Base-by-base conservation (phyloP, 1,140 invertebrate genomes). In the Ostrea denselamellosa region DNA sequence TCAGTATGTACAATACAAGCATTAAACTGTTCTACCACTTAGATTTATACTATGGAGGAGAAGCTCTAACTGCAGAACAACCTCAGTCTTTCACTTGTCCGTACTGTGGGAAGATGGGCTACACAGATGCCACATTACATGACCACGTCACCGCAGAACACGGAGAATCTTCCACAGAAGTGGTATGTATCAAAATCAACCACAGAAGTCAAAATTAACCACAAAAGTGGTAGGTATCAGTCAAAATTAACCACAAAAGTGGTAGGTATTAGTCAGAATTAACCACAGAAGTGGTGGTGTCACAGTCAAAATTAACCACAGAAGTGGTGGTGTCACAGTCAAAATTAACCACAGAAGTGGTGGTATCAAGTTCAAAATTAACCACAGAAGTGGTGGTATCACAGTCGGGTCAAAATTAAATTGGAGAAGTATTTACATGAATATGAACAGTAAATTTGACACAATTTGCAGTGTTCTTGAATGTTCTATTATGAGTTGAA, bases 81-180 rank as follows among this genome's bases (percentile, higher is more conserved):
- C 97, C 98, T 89, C 98, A 99, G 95, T 97, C 98, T 85, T 98
- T 98, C 95, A 99, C 98, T 91, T 99, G 98, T 96, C 98, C 98
- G 52, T 98, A 98, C 95, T 99, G 98, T 96, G 98, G 98, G 91
- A 97, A 97, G 93, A 98, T 99, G 97, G 98, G 98, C 65, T 98
- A 98, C 94, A 99, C 98, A 90, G 98, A 99, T 95, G 96, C 97
- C 77, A 97, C 97, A 14, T 96, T 99, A 77, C 97, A 98, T 95
- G 98, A 99, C 94, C 98, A 99, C 95, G 98, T 99, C 71, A 97
- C 97, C 85, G 96, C 97, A 85, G 97, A 98, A 92, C 98, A 99
- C 95, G 96, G 97, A 68, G 98, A 98, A 94, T 97, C 96, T 88
- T 97, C 97, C 86, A 96, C 97, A 91, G 97, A 98, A 97, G 97